A percentile compares a stretch with the other conserved stretches of the same genome.
phyloP scores from a whole-genome alignment of 2,888 invertebrate species.

The Sphaerophoria taeniata region DNA sequence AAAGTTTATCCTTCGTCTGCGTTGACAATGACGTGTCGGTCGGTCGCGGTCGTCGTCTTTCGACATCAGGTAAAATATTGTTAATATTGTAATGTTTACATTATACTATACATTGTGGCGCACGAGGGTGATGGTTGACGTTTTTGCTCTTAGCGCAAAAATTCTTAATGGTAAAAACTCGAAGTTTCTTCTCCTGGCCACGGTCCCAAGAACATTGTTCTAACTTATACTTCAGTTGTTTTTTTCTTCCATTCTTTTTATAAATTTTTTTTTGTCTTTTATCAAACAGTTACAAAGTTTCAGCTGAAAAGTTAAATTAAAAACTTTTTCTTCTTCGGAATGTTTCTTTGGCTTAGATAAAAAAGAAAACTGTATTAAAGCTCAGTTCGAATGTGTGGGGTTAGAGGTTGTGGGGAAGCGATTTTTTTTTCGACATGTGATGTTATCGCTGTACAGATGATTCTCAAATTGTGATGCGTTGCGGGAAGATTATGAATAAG shows the following conservation, averaged over 20 bases:
- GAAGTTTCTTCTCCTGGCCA: slow-evolving; percentile 60
- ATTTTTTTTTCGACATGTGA: slow-evolving; percentile 61
- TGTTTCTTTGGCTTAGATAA: slow-evolving; percentile 62
- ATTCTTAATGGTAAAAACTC: slow-evolving; percentile 51
- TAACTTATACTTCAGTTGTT: slow-evolving; percentile 37
- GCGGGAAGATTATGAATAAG: slow-evolving; percentile 44
- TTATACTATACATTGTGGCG: slow-evolving; percentile 9
- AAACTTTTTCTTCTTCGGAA: slow-evolving; percentile 62
- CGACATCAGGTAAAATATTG: slow-evolving; percentile 72
- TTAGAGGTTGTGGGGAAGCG: slow-evolving; percentile 27
- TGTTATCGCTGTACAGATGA: slow-evolving; percentile 63
- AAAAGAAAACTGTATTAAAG: slow-evolving; percentile 57
- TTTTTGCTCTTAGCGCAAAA: slow-evolving; percentile 52
- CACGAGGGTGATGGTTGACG: slow-evolving; percentile 50
- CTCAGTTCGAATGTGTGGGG: slow-evolving; percentile 23
- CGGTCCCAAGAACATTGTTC: slow-evolving; percentile 68
- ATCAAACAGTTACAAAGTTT: slow-evolving; percentile 63
- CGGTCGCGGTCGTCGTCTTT: slow-evolving; percentile 9
- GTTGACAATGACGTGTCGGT: not conserved
- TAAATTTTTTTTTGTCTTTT: slow-evolving; percentile 23
- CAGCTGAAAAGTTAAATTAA: slow-evolving; percentile 67
- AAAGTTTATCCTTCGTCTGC: slow-evolving; percentile 53
- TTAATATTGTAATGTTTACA: slow-evolving; percentile 69
- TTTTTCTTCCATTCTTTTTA: slow-evolving; percentile 15
- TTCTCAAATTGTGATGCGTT: slow-evolving; percentile 17